A percentile compares a stretch with the other conserved stretches of the same genome.
Evolutionary conservation across 2,888 invertebrate species (phyloP).

Genomic region (Erebia ligea): DNA sequence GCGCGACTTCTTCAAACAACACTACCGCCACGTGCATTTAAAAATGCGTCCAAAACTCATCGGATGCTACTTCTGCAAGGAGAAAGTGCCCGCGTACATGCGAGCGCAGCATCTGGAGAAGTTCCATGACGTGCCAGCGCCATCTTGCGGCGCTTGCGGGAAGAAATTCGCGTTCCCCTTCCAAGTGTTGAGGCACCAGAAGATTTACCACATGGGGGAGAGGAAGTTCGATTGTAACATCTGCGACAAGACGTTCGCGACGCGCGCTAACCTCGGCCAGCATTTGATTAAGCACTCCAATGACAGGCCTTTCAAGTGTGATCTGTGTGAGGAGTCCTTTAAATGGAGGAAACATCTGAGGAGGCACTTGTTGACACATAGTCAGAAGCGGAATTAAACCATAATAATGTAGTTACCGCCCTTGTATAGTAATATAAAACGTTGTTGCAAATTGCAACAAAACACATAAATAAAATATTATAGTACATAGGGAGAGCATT

Average conservation of each 20-base stretch:
- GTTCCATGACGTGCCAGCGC: conserved; percentile 59
- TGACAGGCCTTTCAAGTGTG: conserved; percentile 50
- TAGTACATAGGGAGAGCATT: no score
- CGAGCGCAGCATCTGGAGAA: conserved; percentile 60
- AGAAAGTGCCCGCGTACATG: conserved; percentile 51
- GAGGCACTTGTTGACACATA: conserved; percentile 44
- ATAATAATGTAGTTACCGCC: no score
- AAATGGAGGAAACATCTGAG: conserved; percentile 48
- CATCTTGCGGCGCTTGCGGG: conserved; percentile 59
- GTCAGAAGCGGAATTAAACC: conserved; percentile 26
- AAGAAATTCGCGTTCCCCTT: conserved; percentile 60
- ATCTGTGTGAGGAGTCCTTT: conserved; percentile 48
- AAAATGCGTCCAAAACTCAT: conserved; percentile 53
- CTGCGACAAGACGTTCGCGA: conserved; percentile 75
- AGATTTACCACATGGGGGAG: conserved; percentile 60
- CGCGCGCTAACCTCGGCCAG: conserved; percentile 48
- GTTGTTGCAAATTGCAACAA: no score
- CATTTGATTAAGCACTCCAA: conserved; percentile 50
- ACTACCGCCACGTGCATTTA: conserved; percentile 60
- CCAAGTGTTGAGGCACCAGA: conserved; percentile 57
- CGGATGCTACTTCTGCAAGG: conserved; percentile 58
- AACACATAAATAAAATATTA: no score
- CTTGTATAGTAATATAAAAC: no score
- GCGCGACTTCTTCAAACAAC: conserved; percentile 58
- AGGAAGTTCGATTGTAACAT: conserved; percentile 66